A percentile compares a stretch with the other conserved stretches of the same genome.
These are phyloP conservation scores for Thyatira batis DNA, from an alignment of 2,888 invertebrate species.

Conservation along the genomic window DNA sequence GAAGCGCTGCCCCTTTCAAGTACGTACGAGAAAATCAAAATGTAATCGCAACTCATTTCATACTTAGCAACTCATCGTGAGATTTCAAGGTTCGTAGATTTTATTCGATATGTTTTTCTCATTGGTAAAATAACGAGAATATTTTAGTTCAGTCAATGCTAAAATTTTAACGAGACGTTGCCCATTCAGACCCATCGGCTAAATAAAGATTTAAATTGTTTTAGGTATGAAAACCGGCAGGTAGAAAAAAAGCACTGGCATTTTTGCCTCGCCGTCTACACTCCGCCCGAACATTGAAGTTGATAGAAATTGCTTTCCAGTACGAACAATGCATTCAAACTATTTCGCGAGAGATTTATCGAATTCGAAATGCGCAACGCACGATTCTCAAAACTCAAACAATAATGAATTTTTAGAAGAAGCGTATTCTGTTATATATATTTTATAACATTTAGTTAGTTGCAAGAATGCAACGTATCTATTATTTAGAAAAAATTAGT, in stretches of 20 bases:
- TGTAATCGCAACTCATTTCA: too few species aligned
- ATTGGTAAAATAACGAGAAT: not conserved
- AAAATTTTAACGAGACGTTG: not conserved
- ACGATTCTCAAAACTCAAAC: not conserved
- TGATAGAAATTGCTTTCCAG: slow-evolving; percentile 2
- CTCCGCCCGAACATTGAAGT: not conserved
- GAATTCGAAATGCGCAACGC: not conserved
- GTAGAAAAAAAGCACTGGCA: not conserved
- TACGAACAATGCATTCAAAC: slow-evolving; percentile 1
- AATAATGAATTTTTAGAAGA: too few species aligned
- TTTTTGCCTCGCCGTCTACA: not conserved
- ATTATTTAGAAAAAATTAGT: too few species aligned
- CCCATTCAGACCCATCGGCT: not conserved
- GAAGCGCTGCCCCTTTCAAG: too few species aligned
- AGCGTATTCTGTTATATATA: too few species aligned
- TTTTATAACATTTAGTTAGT: too few species aligned
- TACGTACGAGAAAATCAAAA: too few species aligned
- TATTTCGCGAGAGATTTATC: not conserved
- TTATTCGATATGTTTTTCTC: not conserved
- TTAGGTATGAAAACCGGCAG: not conserved
- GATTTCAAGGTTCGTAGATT: too few species aligned
- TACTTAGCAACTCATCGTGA: too few species aligned
- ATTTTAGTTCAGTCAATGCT: not conserved
- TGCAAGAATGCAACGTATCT: too few species aligned
- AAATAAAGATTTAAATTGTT: not conserved